These are phyloP conservation scores for Panulirus ornatus DNA, from an alignment of 1,140 invertebrate genomes.

Conservation along the genomic window DNA sequence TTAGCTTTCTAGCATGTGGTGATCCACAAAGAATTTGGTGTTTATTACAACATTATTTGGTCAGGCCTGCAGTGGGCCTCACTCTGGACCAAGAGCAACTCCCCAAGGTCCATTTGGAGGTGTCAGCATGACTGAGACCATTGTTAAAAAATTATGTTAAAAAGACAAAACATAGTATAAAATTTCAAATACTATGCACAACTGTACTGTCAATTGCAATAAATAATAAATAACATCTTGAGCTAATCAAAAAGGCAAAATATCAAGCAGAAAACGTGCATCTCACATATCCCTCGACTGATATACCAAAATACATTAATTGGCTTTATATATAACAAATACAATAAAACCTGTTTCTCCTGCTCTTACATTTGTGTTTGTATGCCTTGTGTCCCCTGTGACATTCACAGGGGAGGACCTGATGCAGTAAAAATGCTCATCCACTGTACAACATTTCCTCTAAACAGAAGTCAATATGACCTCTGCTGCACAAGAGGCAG, in stretches of 20 bases:
- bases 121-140: slow-evolving; percentile 6
- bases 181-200: slow-evolving; percentile 43
- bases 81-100: background rate
- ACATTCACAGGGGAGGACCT: slow-evolving; percentile 14
- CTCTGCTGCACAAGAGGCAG: slow-evolving; percentile 59
- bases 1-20: slow-evolving; percentile 34
- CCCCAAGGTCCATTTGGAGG: background rate
- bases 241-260: slow-evolving; percentile 52
- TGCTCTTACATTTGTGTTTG: slow-evolving; percentile 32
- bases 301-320: slow-evolving; percentile 4
- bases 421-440: slow-evolving; percentile 23
- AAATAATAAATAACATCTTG: slow-evolving; percentile 44
- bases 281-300: slow-evolving; percentile 14
- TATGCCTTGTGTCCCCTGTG: slow-evolving; percentile 29
- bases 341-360: slow-evolving; percentile 10
- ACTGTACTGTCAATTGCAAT: slow-evolving; percentile 10
- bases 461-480: slow-evolving; percentile 70
- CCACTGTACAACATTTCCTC: slow-evolving; percentile 56
- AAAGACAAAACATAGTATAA: slow-evolving; percentile 21
- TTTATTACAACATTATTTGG: no score
- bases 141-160: background rate
- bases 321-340: slow-evolving; percentile 3
- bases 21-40: background rate
- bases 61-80: background rate
- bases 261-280: slow-evolving; percentile 35